Conservation (phyloP, 2,888 invertebrate genomes). For the Eucera pruinosa region DNA sequence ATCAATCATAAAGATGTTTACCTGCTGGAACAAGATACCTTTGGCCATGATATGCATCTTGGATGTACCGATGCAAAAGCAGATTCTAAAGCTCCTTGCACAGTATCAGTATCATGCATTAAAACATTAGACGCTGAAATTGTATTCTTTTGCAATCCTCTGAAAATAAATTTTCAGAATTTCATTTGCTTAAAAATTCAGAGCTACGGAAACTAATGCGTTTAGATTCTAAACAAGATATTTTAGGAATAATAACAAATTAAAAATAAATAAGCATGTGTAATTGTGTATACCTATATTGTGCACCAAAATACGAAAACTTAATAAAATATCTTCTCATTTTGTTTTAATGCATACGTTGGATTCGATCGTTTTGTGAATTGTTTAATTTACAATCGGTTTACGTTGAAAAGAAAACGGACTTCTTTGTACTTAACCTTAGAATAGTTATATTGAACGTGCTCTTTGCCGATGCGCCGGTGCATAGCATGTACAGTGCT, state of each 20-base stretch:
- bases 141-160: constrained; percentile 89
- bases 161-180: constrained; percentile 75
- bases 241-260: background rate
- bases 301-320: constrained; percentile 91
- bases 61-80: constrained; percentile 87
- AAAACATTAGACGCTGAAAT: constrained; percentile 79
- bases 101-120: constrained; percentile 86
- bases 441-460: background rate
- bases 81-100: constrained; percentile 91
- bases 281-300: constrained; percentile 88
- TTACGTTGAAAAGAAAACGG: background rate
- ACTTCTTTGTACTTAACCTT: background rate
- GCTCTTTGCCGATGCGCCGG: no score
- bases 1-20: constrained; percentile 74
- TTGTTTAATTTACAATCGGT: background rate
- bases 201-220: background rate
- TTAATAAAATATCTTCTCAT: constrained; percentile 90
- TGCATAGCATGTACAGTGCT: no score
- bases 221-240: background rate
- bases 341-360: background rate
- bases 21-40: constrained; percentile 89
- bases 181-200: background rate
- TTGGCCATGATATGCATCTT: constrained; percentile 85
- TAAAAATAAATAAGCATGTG: background rate
- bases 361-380: background rate